phyloP scores from a whole-genome alignment of 2,888 invertebrate species.

The Tinea semifulvella region DNA sequence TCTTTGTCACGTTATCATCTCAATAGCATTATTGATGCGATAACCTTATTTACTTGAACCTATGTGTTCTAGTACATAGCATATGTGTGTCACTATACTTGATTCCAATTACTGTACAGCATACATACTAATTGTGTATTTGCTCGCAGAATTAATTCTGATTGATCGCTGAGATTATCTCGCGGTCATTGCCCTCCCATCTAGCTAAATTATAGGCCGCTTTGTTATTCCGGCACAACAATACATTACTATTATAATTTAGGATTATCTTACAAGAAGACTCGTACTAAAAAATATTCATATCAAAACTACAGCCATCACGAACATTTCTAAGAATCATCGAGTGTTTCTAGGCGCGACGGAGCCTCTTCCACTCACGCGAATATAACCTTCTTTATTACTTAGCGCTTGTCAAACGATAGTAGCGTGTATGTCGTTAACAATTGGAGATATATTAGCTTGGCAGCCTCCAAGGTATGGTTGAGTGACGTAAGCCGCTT shows the following conservation, averaged over 20 bases:
- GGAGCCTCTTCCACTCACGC: slow-evolving; percentile 65
- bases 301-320: slow-evolving; percentile 24
- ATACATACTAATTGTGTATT: slow-evolving; percentile 10
- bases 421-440: slow-evolving; percentile 30
- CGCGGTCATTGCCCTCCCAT: slow-evolving; percentile 25
- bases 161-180: slow-evolving; percentile 34
- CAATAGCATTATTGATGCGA: slow-evolving; percentile 2
- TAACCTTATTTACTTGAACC: slow-evolving; percentile 8
- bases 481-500: slow-evolving; percentile 61
- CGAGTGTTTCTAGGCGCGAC: slow-evolving; percentile 59
- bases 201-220: background rate
- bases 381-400: slow-evolving; percentile 63
- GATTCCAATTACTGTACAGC: slow-evolving; percentile 6
- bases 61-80: background rate
- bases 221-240: background rate
- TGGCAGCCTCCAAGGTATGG: slow-evolving; percentile 1
- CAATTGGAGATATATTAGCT: slow-evolving; percentile 33
- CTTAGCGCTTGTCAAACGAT: slow-evolving; percentile 34
- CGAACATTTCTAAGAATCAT: slow-evolving; percentile 61
- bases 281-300: background rate
- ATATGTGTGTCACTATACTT: slow-evolving; percentile 3
- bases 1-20: background rate
- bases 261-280: background rate
- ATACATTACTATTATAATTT: background rate
- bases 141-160: slow-evolving; percentile 32